A percentile compares a stretch with the other conserved stretches of the same genome.
phyloP scores from a whole-genome alignment of 2,113 vertebrate genomes.

The Pterophyllum scalare region DNA sequence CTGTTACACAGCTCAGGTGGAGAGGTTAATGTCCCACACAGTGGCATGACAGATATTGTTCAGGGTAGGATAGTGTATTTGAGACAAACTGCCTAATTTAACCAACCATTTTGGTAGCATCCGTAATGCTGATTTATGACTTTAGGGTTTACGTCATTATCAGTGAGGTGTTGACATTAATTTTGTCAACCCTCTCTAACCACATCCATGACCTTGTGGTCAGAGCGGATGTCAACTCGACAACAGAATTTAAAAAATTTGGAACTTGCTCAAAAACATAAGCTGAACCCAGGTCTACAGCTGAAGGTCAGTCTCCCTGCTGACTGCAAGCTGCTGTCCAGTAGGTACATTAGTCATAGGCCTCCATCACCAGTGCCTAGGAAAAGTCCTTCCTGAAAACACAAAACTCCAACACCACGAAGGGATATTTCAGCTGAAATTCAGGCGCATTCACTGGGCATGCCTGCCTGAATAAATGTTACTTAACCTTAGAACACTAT shows the following conservation, averaged over 20 bases:
- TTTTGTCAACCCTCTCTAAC: neutral
- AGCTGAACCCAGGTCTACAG: slow-evolving; percentile 26
- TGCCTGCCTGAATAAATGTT: neutral
- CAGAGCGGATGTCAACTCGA: neutral
- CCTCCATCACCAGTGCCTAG: neutral
- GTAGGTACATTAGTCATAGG: slow-evolving; percentile 44
- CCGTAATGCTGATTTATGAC: neutral
- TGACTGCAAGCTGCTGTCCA: slow-evolving; percentile 35
- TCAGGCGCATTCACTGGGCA: neutral
- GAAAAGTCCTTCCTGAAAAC: slow-evolving; percentile 10
- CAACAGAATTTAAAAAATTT: slow-evolving; percentile 17
- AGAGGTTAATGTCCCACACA: neutral
- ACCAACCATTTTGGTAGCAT: neutral
- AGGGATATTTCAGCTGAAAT: neutral
- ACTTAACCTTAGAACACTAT: neutral
- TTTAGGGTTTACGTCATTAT: neutral
- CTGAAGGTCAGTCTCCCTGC: slow-evolving; percentile 49
- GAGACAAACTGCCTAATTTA: neutral
- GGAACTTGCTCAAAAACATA: slow-evolving; percentile 27
- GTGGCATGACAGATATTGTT: neutral
- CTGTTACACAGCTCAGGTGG: neutral
- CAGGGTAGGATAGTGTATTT: neutral
- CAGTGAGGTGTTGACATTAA: neutral
- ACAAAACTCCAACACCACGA: neutral
- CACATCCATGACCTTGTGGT: neutral